Evolutionary conservation across 2,113 vertebrate species (phyloP), one percentile per base, ranked within the genome.

Genomic region (Corythornis madagascariensis): DNA sequence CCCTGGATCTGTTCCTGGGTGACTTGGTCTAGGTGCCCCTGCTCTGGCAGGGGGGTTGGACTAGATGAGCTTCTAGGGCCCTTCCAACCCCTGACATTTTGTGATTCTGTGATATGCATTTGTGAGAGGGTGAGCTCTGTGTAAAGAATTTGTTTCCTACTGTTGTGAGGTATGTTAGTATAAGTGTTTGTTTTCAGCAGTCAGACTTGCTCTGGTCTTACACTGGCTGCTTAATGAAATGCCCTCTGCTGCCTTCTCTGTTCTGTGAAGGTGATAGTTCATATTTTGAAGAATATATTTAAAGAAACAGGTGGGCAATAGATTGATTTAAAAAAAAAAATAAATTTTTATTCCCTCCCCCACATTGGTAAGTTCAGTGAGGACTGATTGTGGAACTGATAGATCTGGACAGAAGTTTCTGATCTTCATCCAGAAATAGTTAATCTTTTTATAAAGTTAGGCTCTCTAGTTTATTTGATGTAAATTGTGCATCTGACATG

Each of bases 141-240:
- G 25, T 70, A 48, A 85, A 69, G 47, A 31, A 38, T 59, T n/a
- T n/a, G 12, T 43, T 45, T 77, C 59, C 25, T 75, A 5, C 16
- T 56, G 5, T 71, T 87, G 56, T 28, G 18, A 57, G 31, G 33
- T 57, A 24, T 25, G 11, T 40, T 67, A 89, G 8, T 31, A 10
- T 35, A 72, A n/a, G 2, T 47, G 55, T 82, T 75, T 67, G 13
- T 50, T 73, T 73, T 52, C 47, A 48, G 35, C 10, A 55, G 45
- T 13, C 7, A 9, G 9, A 29, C 5, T 35, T 31, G 65, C 22
- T 75, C 31, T 64, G 57, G 75, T 47, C 20, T 21, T 33, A 17
- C 2, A 1, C 4, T 29, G 0, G 38, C 24, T 59, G 15, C 38
- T 75, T 61, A 55, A 48, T 4, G 4, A 59, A 69, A 13, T 42